These are phyloP conservation scores for Bicyclus anynana DNA, from an alignment of 1,140 invertebrate species.

Conservation along the genomic window DNA sequence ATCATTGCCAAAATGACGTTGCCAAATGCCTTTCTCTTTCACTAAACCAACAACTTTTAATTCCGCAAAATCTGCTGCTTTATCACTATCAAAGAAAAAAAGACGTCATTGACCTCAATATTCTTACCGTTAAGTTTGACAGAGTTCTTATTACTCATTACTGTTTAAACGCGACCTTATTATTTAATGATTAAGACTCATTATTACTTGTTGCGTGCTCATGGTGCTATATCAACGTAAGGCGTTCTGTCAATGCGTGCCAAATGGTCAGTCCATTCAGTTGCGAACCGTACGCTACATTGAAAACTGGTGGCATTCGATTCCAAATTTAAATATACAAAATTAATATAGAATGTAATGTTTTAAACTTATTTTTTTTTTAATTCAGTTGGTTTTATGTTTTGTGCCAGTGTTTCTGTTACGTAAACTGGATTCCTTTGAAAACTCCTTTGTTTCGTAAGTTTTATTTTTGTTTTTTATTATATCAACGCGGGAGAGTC, in stretches of 20 bases:
- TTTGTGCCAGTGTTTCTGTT: conserved; percentile 27
- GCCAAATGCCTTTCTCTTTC: conserved; percentile 21
- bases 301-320: conserved; percentile 28
- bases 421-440: conserved; percentile 30
- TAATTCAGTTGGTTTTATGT: conserved; percentile 23
- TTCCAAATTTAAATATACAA: conserved; percentile 26
- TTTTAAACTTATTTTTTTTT: conserved; percentile 16
- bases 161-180: conserved; percentile 24
- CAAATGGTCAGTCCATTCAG: conserved; percentile 51
- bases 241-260: conserved; percentile 36
- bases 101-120: conserved; percentile 72
- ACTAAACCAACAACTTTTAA: conserved; percentile 13
- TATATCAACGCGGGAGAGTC: conserved; percentile 12
- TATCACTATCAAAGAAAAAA: conserved; percentile 53
- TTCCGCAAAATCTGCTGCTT: conserved; percentile 42
- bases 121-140: conserved; percentile 30
- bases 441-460: conserved; percentile 25
- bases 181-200: conserved; percentile 20
- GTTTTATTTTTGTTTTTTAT: conserved; percentile 32
- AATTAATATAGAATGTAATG: conserved; percentile 19
- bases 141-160: conserved; percentile 27
- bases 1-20: neutral
- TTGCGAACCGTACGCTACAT: conserved; percentile 39
- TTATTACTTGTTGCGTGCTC: conserved; percentile 12
- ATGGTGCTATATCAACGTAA: conserved; percentile 31